Percentiles rank a stretch among this genome's conserved stretches.
These are phyloP conservation scores for Sphinx pinastri DNA, from an alignment of 2,888 invertebrate species.

Conservation along the genomic window DNA sequence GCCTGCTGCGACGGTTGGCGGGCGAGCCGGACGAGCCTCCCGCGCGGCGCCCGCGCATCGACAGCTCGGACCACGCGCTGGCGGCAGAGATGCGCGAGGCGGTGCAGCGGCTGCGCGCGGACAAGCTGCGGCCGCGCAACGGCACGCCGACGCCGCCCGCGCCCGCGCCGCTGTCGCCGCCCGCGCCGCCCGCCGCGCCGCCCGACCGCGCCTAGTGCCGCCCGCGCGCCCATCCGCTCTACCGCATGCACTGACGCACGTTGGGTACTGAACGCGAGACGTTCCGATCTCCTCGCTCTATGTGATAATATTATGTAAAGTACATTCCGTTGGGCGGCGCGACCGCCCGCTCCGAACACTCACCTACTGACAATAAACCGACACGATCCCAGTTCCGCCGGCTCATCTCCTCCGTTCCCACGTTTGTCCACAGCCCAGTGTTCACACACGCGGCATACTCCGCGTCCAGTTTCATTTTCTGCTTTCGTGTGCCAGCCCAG, in stretches of 20 bases:
- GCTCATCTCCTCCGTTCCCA: conserved; percentile 19
- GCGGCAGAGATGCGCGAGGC: conserved; percentile 80
- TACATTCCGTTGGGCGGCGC: conserved; percentile 69
- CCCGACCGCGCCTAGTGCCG: conserved; percentile 58
- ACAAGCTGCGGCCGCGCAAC: conserved; percentile 73
- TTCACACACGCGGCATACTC: conserved; percentile 10
- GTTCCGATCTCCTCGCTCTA: conserved; percentile 68
- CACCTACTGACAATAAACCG: conserved; percentile 73
- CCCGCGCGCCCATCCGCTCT: conserved; percentile 46
- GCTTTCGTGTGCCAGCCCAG: conserved; percentile 26
- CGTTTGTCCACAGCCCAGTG: conserved; percentile 13
- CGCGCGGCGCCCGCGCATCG: conserved; percentile 76
- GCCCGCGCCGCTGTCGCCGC: conserved; percentile 57
- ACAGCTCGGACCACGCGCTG: conserved; percentile 77
- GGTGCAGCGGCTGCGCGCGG: conserved; percentile 77
- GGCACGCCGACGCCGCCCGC: conserved; percentile 69
- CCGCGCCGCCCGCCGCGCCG: conserved; percentile 58
- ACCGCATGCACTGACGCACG: conserved; percentile 48
- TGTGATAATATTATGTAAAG: conserved; percentile 79
- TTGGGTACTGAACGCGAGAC: conserved; percentile 34
- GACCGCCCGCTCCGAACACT: conserved; percentile 49
- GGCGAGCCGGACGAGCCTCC: conserved; percentile 86
- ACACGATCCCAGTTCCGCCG: conserved; percentile 34
- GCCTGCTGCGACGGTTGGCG: conserved; percentile 88
- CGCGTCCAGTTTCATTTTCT: conserved; percentile 20